Base-by-base conservation (phyloP, 2,113 vertebrate genomes). In the Echinops telfairi region DNA sequence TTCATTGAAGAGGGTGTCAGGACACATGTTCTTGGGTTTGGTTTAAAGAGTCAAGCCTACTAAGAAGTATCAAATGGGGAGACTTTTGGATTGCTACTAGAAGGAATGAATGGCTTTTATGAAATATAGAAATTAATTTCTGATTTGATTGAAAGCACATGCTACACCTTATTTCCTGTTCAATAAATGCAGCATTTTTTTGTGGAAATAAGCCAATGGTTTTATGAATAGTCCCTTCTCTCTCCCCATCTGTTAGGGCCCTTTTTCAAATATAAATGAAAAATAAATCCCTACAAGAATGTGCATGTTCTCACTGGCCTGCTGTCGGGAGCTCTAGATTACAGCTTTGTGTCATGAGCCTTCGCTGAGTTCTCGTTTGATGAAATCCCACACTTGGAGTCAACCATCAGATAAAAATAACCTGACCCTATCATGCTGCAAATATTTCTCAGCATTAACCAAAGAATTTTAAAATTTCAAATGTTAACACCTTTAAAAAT, bases 191-290 rank as follows among this genome's bases (percentile, higher is more conserved):
- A 96, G 66, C 95, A 92, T 97, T 98, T 98, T 98, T 98, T 95
- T 70, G 80, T 98, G 98, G 97, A 98, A 97, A 92, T 84, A 96
- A 96, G 97, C 97, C 97, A 97, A 95, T 81, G 22, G 58, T 86
- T 97, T 98, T 97, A 98, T 98, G 98, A 98, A 98, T 98, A 95
- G 95, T 33, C 89, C 90, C 91, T 97, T 98, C 97, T 66, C 97
- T 97, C 96, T 85, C 91, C 91, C 96, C 97, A 97, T 97, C 95
- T 97, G 95, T 94, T 97, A 95, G 95, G 83, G 97, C 96, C 94
- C 93, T 97, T 96, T 97, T 97, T 97, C 75, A 97, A 97, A 98
- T 96, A 97, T 93, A 98, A 98, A 97, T 98, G 97, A 98, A 97
- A 94, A 98, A 96, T 95, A 96, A 98, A 98, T 92, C 93, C 85